phyloP scores from a whole-genome alignment of 2,113 vertebrate species.

The Grammomys dolichurus region DNA sequence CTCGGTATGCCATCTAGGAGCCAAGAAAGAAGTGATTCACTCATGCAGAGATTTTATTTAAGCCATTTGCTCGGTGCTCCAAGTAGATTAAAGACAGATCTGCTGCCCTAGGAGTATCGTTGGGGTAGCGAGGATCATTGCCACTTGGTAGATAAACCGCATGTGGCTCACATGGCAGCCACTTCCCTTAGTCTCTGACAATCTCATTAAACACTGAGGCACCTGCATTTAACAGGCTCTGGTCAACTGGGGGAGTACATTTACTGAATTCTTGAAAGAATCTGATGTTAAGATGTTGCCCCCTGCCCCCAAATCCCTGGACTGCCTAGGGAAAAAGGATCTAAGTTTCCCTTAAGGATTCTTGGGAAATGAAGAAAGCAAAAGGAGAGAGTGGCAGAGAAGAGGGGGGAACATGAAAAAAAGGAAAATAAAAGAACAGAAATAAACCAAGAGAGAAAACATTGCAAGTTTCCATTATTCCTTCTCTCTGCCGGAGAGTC shows the following conservation, averaged over 20 bases:
- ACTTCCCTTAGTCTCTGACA: constrained; percentile 71
- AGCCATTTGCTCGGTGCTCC: constrained; percentile 94
- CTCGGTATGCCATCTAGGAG: constrained; percentile 86
- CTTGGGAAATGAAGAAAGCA: not conserved
- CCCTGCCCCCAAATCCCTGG: constrained; percentile 53
- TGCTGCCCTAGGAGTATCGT: constrained; percentile 88
- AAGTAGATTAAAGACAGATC: constrained; percentile 89
- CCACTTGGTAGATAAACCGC: constrained; percentile 88
- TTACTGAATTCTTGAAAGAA: rapidly evolving
- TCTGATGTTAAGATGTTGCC: rapidly evolving
- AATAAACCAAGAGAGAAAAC: constrained; percentile 16
- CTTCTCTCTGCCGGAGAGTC: not conserved
- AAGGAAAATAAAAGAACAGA: constrained; percentile 33
- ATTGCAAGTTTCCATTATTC: not conserved
- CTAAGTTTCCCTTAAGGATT: not conserved
- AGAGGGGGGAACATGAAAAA: not conserved
- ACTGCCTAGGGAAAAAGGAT: not conserved
- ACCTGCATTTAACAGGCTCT: constrained; percentile 80
- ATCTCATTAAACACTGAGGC: constrained; percentile 58
- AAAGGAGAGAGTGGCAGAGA: not conserved
- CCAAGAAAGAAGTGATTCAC: constrained; percentile 90
- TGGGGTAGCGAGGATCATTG: constrained; percentile 89
- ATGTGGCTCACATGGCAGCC: constrained; percentile 88
- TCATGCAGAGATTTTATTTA: constrained; percentile 92
- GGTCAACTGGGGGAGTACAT: constrained; percentile 28